Evolutionary conservation across 2,797 vertebrate species (phyloP), one percentile per base, ranked within the genome.

Genomic region (Acanthiza pusilla): DNA sequence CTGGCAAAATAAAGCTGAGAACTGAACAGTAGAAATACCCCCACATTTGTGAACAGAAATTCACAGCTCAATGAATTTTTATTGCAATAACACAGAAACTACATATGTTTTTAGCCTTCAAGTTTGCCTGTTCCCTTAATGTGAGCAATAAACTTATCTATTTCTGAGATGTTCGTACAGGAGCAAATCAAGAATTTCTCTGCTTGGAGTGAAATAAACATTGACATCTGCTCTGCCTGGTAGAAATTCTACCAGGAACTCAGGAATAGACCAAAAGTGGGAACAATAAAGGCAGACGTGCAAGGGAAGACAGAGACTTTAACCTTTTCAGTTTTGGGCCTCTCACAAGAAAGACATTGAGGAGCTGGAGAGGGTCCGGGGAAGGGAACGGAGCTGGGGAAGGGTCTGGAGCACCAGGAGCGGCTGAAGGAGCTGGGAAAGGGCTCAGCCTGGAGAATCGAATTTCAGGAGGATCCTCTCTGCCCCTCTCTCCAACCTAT

Each of bases 21-120:
- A 90, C 20, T 85, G 81, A 95, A 91, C 88, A 92, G 87, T 74
- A 78, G 60, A 82, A 89, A 70, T 42, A n/a, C 19, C 90, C 67
- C 71, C 51, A 73, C 36, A 0, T 29, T 48, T 47, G 84, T 14
- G 61, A 89, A 83, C 65, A 67, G 10, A 89, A 70, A 53, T 70
- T 94, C 74, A 82, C 74, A 94, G 50, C 25, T 94, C 42, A 0
- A 22, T 77, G 38, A 5, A 3, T 82, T 74, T 90, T 91, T 79
- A 50, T 34, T 76, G 57, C 78, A 67, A 6, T 79, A 61, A 58
- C 54, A 65, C 74, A 74, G 68, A 53, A 89, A 23, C 47, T 87
- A 88, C 78, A 58, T 91, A 94, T 92, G 79, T 38, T 85, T 80
- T 85, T 71, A 77, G 55, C 48, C 87, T 74, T 67, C 77, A 45